phyloP scores from a whole-genome alignment of 1,140 invertebrate genomes.

The Globodera ellingtonae region DNA sequence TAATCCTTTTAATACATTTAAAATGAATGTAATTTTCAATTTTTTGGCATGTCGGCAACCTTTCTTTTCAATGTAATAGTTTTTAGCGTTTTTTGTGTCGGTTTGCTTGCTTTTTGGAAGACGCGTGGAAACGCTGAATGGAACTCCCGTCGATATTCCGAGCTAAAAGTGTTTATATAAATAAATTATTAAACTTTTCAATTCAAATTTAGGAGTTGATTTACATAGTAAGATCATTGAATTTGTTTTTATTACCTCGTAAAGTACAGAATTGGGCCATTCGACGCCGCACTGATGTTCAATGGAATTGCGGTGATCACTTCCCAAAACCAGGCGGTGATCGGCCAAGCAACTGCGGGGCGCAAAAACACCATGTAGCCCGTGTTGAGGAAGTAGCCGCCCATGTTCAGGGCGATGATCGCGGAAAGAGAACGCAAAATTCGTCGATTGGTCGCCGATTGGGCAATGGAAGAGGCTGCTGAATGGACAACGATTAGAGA shows the following conservation, averaged over 20 bases:
- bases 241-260: constrained; percentile 3
- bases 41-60: too few species aligned
- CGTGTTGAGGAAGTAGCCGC: not conserved
- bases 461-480: not conserved
- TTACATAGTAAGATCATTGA: not conserved
- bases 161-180: not conserved
- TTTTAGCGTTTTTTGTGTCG: too few species aligned
- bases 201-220: not conserved
- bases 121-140: not conserved
- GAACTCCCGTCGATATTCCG: constrained; percentile 1
- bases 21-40: too few species aligned
- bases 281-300: constrained; percentile 13
- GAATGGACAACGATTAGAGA: not conserved
- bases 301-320: not conserved
- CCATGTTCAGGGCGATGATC: not conserved
- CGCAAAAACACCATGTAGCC: not conserved
- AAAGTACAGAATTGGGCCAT: constrained; percentile 8
- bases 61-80: too few species aligned
- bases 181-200: too few species aligned
- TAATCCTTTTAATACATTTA: too few species aligned
- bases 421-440: not conserved
- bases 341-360: not conserved
- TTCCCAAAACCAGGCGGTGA: not conserved
- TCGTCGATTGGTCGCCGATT: not conserved
- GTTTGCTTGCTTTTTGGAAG: not conserved